Conservation (phyloP, 2,113 vertebrate genomes). For the Tenrec ecaudatus region DNA sequence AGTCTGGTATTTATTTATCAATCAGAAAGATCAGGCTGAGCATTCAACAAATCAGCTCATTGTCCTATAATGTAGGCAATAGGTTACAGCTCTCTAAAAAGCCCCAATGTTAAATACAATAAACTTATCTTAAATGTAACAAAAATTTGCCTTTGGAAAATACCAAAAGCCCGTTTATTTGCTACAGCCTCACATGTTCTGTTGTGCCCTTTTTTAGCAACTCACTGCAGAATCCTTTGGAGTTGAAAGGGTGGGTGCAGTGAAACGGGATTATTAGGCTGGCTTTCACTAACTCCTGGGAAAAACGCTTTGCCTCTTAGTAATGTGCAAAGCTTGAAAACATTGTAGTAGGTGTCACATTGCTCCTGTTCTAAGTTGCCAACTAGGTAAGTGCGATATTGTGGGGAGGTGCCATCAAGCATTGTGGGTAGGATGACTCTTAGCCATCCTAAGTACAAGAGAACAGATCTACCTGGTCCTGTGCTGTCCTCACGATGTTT, state of each 20-base stretch:
- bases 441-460: too few relatives aligned
- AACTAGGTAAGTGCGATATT: neutral
- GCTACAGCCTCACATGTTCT: neutral
- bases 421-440: too few relatives aligned
- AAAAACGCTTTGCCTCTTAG: neutral
- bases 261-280: neutral
- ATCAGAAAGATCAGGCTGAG: neutral
- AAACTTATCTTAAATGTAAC: neutral
- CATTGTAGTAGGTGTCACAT: neutral
- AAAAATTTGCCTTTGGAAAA: neutral
- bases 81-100: constrained; percentile 7
- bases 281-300: constrained; percentile 3
- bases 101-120: neutral
- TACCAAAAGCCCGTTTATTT: neutral
- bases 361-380: neutral
- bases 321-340: neutral
- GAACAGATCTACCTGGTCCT: too few relatives aligned
- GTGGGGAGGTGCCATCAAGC: too few relatives aligned
- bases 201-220: neutral
- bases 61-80: neutral
- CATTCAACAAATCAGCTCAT: constrained; percentile 19
- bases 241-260: neutral
- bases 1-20: constrained; percentile 22
- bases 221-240: neutral
- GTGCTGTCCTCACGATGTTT: too few relatives aligned